These are phyloP conservation scores for Pontoporia blainvillei DNA, from an alignment of 2,113 vertebrate species.

Conservation along the genomic window DNA sequence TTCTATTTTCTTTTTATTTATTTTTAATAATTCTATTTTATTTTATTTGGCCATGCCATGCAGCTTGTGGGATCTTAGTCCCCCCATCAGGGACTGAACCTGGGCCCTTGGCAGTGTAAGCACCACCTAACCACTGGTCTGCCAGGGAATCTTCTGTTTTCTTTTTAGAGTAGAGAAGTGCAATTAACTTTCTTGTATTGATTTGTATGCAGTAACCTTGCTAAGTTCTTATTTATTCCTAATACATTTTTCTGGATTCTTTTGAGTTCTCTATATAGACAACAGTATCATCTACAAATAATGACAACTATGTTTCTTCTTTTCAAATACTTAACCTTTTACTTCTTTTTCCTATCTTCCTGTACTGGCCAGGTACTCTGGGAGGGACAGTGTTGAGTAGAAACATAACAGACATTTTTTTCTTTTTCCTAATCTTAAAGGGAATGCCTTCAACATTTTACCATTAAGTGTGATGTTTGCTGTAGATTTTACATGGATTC, in stretches of 20 bases:
- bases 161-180: neutral
- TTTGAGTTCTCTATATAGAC: slow-evolving; percentile 5
- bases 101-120: too few species aligned
- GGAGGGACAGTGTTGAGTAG: neutral
- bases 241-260: neutral
- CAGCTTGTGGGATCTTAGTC: too few species aligned
- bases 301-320: neutral
- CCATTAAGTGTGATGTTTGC: neutral
- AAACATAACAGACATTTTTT: neutral
- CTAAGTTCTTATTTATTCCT: neutral
- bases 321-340: slow-evolving; percentile 7
- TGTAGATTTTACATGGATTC: neutral
- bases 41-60: too few species aligned
- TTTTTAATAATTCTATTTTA: too few species aligned
- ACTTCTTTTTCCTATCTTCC: neutral
- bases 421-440: neutral
- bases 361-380: neutral
- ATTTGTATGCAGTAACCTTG: neutral
- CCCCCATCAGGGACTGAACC: too few species aligned
- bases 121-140: too few species aligned
- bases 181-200: neutral
- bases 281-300: neutral
- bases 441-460: neutral
- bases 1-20: neutral
- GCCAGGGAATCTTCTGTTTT: neutral